Conservation (phyloP, 2,113 vertebrate species). For the Chloropsis cyanopogon region DNA sequence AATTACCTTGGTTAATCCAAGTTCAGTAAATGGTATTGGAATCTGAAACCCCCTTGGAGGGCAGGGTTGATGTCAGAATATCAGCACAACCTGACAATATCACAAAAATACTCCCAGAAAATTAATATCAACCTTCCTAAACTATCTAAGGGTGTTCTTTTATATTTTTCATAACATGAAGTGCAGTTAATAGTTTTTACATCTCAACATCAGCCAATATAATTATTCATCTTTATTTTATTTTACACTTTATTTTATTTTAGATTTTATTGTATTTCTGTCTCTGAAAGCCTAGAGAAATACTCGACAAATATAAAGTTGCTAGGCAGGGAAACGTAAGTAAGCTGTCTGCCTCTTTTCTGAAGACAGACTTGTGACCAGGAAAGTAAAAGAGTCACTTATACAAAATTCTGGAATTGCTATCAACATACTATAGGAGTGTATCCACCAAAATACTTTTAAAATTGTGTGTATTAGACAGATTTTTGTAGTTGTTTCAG, state of each 20-base stretch:
- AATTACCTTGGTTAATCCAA: background rate
- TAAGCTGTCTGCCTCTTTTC: background rate
- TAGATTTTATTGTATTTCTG: background rate
- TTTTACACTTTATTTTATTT: background rate
- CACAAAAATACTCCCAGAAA: background rate
- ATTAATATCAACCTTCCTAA: background rate
- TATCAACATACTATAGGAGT: background rate
- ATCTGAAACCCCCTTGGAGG: background rate
- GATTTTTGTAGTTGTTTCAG: background rate
- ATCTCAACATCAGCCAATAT: background rate
- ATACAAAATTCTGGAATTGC: background rate
- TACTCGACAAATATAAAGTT: background rate
- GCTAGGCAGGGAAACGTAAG: background rate
- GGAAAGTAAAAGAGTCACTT: background rate
- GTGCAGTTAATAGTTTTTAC: background rate
- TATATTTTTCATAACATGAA: background rate
- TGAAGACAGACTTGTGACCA: background rate
- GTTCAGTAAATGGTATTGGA: background rate
- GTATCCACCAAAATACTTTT: background rate
- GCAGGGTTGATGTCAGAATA: background rate
- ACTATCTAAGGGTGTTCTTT: background rate
- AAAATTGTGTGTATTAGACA: background rate
- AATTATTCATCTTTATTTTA: background rate
- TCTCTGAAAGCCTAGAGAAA: background rate
- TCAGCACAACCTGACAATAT: background rate